A percentile compares a stretch with the other conserved stretches of the same genome.
Conservation (phyloP, 2,888 invertebrate species). For the Uropetala carovei region DNA sequence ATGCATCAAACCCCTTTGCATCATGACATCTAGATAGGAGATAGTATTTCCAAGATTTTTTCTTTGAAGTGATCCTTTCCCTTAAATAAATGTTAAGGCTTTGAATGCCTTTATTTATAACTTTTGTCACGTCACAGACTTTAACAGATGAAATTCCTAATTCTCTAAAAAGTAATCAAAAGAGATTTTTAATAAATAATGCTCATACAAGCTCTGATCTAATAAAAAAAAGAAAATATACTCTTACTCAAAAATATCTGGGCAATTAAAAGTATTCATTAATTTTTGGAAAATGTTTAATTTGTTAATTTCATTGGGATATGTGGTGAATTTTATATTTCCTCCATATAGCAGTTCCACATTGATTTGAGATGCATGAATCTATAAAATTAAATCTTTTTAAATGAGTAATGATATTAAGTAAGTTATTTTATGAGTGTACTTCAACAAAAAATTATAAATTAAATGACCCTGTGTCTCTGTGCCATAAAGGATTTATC, state of each 20-base stretch:
- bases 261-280: constrained; percentile 11
- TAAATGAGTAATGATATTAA: not conserved
- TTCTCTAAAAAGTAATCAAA: not conserved
- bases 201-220: not conserved
- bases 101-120: not conserved
- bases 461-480: constrained; percentile 9
- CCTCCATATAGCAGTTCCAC: constrained; percentile 20
- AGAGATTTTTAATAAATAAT: not conserved
- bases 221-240: not conserved
- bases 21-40: not conserved
- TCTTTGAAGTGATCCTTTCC: not conserved
- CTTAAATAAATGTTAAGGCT: not conserved
- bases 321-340: not conserved
- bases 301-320: not conserved
- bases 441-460: not conserved
- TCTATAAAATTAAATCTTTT: not conserved
- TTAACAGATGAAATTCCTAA: constrained; percentile 12
- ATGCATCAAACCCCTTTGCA: not conserved
- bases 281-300: not conserved
- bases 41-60: constrained; percentile 2
- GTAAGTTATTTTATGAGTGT: not conserved
- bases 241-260: not conserved
- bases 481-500: not conserved
- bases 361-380: not conserved
- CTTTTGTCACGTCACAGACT: not conserved